These are phyloP conservation scores for Carduelis carduelis DNA, from an alignment of 2,797 vertebrate species.

Conservation along the genomic window DNA sequence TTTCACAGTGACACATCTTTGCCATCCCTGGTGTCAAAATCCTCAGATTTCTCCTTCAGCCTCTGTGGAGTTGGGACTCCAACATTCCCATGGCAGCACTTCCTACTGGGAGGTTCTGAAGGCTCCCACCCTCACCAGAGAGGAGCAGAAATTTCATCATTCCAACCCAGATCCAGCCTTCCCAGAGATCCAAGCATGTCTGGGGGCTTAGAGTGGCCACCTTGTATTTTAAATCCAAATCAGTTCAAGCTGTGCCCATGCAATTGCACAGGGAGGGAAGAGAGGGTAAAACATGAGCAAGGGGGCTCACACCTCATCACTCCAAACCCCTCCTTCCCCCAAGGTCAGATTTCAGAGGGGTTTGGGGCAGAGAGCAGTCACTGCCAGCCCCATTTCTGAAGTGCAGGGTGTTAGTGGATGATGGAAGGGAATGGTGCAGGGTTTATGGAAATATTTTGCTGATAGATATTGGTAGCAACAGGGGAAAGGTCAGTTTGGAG, in stretches of 20 bases:
- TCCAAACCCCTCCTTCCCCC: not conserved
- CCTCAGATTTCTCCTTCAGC: not conserved
- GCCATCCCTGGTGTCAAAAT: not conserved
- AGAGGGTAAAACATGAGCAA: slow-evolving; percentile 16
- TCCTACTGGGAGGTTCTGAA: not conserved
- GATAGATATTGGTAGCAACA: not conserved
- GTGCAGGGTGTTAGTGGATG: not conserved
- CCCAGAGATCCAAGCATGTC: not conserved
- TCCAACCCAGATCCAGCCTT: not conserved
- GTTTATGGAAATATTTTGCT: not conserved
- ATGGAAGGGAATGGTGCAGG: not conserved
- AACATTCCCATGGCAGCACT: not conserved
- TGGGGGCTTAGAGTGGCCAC: not conserved
- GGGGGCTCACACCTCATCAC: not conserved
- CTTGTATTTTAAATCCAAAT: slow-evolving; percentile 5
- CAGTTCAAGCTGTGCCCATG: not conserved
- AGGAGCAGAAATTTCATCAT: not conserved
- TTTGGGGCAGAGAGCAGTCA: not conserved
- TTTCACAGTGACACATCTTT: slow-evolving; percentile 48
- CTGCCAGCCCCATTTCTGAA: not conserved
- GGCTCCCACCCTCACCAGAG: not conserved
- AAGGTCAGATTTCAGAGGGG: not conserved
- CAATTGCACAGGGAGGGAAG: not conserved
- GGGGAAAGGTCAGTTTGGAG: not conserved
- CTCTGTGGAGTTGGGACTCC: not conserved